Conservation (phyloP, 1,140 invertebrate genomes). For the Metaphire vulgaris region DNA sequence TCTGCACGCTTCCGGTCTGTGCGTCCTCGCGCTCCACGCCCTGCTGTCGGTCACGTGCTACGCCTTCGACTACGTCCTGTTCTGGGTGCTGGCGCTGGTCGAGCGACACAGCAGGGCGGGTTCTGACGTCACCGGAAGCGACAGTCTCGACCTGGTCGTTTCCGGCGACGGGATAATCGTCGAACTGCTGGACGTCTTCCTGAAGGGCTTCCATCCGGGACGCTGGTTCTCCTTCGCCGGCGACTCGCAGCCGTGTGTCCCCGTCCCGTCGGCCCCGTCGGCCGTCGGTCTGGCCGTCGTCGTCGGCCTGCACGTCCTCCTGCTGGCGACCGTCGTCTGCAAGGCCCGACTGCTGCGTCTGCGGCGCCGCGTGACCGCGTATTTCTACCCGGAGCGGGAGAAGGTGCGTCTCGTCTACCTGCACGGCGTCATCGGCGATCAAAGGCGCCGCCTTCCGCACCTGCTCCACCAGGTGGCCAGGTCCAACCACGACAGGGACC, state of each 20-base stretch:
- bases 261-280: neutral
- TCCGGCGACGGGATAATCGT: constrained; percentile 22
- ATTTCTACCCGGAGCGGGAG: constrained; percentile 27
- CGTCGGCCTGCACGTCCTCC: constrained; percentile 12
- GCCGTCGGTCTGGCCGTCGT: constrained; percentile 13
- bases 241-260: neutral
- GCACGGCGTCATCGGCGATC: constrained; percentile 18
- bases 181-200: constrained; percentile 18
- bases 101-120: neutral
- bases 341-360: constrained; percentile 26
- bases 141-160: constrained; percentile 11
- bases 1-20: constrained; percentile 16
- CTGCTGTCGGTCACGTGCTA: constrained; percentile 21
- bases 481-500: constrained; percentile 10
- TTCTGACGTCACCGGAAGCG: constrained; percentile 9
- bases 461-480: constrained; percentile 11
- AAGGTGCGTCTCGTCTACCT: constrained; percentile 24
- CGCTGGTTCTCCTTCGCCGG: constrained; percentile 13
- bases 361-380: constrained; percentile 23
- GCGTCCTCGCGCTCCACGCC: constrained; percentile 19
- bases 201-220: constrained; percentile 23
- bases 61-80: constrained; percentile 19
- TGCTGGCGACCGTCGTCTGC: constrained; percentile 14
- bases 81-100: constrained; percentile 11
- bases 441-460: constrained; percentile 15